A percentile compares a stretch with the other conserved stretches of the same genome.
These are phyloP conservation scores for Pseudochirops cupreus DNA, from an alignment of 2,797 vertebrate species.

Conservation along the genomic window DNA sequence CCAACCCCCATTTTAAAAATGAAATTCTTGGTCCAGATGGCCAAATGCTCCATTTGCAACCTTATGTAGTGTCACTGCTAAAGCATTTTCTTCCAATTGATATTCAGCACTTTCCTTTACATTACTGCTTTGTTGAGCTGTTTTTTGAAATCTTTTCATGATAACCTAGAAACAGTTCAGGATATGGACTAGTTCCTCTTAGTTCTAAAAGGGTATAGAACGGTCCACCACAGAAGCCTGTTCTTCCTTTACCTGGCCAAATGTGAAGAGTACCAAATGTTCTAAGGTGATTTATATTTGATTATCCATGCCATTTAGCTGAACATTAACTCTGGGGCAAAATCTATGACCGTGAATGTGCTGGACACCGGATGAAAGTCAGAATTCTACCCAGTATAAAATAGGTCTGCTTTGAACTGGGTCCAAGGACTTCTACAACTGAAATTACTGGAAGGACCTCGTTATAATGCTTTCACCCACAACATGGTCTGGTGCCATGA, in stretches of 20 bases:
- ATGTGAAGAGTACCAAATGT: slow-evolving; percentile 37
- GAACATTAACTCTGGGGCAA: slow-evolving; percentile 21
- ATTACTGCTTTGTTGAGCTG: slow-evolving; percentile 28
- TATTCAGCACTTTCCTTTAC: slow-evolving; percentile 8
- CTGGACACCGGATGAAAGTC: background rate
- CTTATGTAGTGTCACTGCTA: background rate
- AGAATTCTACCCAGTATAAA: slow-evolving; percentile 54
- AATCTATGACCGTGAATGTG: slow-evolving; percentile 21
- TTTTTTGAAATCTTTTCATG: slow-evolving; percentile 1
- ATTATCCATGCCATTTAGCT: slow-evolving; percentile 11
- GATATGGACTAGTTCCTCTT: background rate
- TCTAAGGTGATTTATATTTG: slow-evolving; percentile 33
- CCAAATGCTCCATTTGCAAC: slow-evolving; percentile 7
- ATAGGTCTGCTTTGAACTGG: slow-evolving; percentile 44
- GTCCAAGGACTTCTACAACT: slow-evolving; percentile 51
- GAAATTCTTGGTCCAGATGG: slow-evolving; percentile 38
- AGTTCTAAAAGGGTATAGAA: background rate
- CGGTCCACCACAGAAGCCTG: background rate
- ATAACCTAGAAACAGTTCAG: slow-evolving; percentile 19
- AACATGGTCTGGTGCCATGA: slow-evolving; percentile 18
- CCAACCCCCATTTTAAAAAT: slow-evolving; percentile 17
- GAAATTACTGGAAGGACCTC: slow-evolving; percentile 13
- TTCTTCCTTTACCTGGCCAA: slow-evolving; percentile 38
- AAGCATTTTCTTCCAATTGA: slow-evolving; percentile 36
- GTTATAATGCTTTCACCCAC: background rate